Evolutionary conservation across 2,113 vertebrate species (phyloP).

Genomic region (Gasterosteus aculeatus): DNA sequence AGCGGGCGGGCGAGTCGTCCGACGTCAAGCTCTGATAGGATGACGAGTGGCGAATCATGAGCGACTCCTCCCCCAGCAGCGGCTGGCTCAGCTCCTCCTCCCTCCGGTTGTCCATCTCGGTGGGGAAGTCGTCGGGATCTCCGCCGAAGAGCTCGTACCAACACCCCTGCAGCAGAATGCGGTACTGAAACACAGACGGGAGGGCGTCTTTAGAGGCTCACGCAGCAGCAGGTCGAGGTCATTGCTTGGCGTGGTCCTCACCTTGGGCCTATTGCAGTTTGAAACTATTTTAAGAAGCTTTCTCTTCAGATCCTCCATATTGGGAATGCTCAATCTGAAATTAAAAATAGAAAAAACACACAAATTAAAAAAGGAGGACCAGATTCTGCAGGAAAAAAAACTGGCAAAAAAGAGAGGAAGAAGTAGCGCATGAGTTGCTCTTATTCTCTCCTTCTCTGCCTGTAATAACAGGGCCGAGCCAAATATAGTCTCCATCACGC

Average conservation of each 20-base stretch:
- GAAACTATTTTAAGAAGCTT: constrained; percentile 91
- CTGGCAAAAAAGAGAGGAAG: background rate
- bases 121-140: constrained; percentile 85
- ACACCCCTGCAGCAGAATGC: constrained; percentile 91
- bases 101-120: constrained; percentile 87
- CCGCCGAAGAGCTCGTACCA: constrained; percentile 96
- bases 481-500: constrained; percentile 49
- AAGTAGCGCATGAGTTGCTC: constrained; percentile 7
- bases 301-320: constrained; percentile 94
- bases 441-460: constrained; percentile 26
- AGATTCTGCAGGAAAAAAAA: background rate
- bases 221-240: background rate
- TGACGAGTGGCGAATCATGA: constrained; percentile 84
- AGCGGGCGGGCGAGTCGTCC: constrained; percentile 81
- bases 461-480: constrained; percentile 52
- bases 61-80: constrained; percentile 90
- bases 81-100: constrained; percentile 86
- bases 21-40: constrained; percentile 87
- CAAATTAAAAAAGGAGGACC: background rate
- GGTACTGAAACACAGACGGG: constrained; percentile 83
- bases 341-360: background rate
- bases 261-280: constrained; percentile 95
- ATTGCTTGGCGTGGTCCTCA: constrained; percentile 48
- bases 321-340: constrained; percentile 92
- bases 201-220: background rate